Evolutionary conservation across 2,888 invertebrate genomes (phyloP).

Genomic region (Cerastis leucographa): DNA sequence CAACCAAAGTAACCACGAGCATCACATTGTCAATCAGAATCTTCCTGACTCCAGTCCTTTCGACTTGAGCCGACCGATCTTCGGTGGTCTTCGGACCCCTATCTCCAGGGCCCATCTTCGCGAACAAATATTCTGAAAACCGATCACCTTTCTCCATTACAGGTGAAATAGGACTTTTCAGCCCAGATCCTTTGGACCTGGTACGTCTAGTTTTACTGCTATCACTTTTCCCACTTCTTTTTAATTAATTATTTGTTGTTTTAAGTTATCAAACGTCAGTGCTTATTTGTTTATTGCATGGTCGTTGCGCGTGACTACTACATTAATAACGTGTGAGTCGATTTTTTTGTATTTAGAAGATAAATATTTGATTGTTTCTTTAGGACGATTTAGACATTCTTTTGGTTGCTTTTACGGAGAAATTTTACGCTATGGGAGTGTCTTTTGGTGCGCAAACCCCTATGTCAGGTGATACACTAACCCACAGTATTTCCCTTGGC

Average conservation of each 20-base stretch:
- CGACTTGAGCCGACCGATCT: conserved; percentile 91
- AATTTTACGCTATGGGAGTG: conserved; percentile 16
- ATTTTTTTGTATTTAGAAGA: background rate
- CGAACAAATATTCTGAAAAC: conserved; percentile 95
- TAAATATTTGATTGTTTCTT: conserved; percentile 11
- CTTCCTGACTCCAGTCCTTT: conserved; percentile 92
- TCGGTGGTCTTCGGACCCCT: conserved; percentile 91
- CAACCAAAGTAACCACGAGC: conserved; percentile 94
- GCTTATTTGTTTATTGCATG: conserved; percentile 53
- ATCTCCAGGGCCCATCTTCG: conserved; percentile 94
- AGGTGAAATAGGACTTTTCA: conserved; percentile 73
- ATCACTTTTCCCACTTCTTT: conserved; percentile 43
- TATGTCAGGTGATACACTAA: conserved; percentile 63
- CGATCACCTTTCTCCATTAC: conserved; percentile 92
- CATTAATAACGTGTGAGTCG: conserved; percentile 36
- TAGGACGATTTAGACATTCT: conserved; percentile 34
- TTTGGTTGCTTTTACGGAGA: conserved; percentile 33
- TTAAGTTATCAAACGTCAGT: conserved; percentile 17
- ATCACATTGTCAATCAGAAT: conserved; percentile 95
- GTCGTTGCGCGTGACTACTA: conserved; percentile 34
- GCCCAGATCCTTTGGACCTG: conserved; percentile 75
- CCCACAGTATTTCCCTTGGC: conserved; percentile 49
- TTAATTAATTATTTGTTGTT: conserved; percentile 43
- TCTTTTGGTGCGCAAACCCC: conserved; percentile 44
- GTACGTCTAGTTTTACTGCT: conserved; percentile 51